Percentiles rank a stretch among this genome's conserved stretches.
Conservation (phyloP, 2,888 invertebrate species). For the Lithophane leautieri region DNA sequence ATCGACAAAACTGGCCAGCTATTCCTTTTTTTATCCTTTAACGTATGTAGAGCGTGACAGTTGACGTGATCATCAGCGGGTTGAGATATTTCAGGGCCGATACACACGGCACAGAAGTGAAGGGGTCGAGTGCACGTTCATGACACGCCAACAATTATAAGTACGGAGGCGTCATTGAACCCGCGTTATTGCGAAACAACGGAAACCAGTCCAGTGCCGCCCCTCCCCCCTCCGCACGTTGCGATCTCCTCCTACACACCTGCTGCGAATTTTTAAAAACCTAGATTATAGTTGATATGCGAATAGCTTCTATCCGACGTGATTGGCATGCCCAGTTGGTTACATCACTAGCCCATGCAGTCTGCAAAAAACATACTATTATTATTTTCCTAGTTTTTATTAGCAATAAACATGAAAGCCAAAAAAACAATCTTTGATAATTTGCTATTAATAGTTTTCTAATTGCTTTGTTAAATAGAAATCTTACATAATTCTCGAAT, state of each 20-base stretch:
- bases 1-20: conserved; percentile 42
- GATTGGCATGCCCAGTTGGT: conserved; percentile 80
- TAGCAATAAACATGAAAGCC: conserved; percentile 18
- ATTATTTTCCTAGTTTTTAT: conserved; percentile 34
- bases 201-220: conserved; percentile 87
- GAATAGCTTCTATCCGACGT: conserved; percentile 80
- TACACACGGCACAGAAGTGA: conserved; percentile 69
- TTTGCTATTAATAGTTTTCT: conserved; percentile 24
- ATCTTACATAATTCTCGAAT: conserved; percentile 47
- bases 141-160: conserved; percentile 88
- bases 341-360: conserved; percentile 81
- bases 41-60: conserved; percentile 63
- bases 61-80: conserved; percentile 56
- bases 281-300: conserved; percentile 89
- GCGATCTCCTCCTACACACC: conserved; percentile 77
- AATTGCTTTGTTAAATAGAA: conserved; percentile 41
- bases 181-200: conserved; percentile 90
- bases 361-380: conserved; percentile 63
- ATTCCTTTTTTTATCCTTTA: conserved; percentile 55
- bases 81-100: conserved; percentile 60
- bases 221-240: conserved; percentile 58
- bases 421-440: conserved; percentile 30
- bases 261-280: conserved; percentile 90
- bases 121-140: conserved; percentile 82
- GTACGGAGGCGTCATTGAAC: conserved; percentile 88